Percentiles rank a stretch among this genome's conserved stretches.
phyloP scores from a whole-genome alignment of 1,140 invertebrate species.

The Pseudomyrmex sp. region DNA sequence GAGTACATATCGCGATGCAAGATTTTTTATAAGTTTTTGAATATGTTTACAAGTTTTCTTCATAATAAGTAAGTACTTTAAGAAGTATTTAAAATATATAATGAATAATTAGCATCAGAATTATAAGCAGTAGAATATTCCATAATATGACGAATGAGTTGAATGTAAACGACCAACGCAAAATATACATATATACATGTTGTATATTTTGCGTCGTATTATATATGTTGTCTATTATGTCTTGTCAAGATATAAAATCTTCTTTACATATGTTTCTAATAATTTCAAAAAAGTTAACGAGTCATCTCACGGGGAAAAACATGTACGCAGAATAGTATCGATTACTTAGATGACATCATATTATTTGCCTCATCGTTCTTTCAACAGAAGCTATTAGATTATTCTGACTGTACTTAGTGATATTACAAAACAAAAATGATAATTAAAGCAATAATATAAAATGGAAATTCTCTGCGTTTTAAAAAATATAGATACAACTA shows the following conservation, averaged over 20 bases:
- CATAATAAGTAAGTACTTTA: no score
- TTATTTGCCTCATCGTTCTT: conserved; percentile 9
- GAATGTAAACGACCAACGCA: not conserved
- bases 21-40: not conserved
- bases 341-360: conserved; percentile 29
- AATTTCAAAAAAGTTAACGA: conserved; percentile 15
- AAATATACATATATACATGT: not conserved
- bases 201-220: not conserved
- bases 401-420: no score
- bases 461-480: not conserved
- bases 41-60: not conserved
- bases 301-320: conserved; percentile 7
- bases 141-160: conserved; percentile 26
- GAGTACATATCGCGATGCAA: no score
- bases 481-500: not conserved
- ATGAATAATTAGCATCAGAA: no score
- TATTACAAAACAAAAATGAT: not conserved
- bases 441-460: not conserved
- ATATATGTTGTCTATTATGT: not conserved
- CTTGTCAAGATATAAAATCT: not conserved
- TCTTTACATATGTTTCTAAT: not conserved
- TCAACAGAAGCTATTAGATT: not conserved
- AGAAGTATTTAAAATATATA: no score
- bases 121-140: not conserved
- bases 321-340: conserved; percentile 32